Evolutionary conservation across 2,797 vertebrate species (phyloP).

Genomic region (Babyrousa celebensis): DNA sequence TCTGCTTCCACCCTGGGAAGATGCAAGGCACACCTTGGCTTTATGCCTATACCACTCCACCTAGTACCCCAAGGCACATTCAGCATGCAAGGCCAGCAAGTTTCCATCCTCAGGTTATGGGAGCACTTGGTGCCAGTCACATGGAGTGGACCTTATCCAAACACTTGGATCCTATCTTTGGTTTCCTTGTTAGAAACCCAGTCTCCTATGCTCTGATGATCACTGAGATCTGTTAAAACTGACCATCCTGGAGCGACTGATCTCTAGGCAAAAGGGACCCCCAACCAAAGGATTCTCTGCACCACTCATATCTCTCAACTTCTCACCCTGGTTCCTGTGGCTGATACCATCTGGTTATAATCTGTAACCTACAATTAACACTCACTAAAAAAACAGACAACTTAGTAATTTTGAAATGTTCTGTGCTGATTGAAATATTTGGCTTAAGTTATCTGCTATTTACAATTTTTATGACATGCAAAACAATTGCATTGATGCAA

Average conservation of each 20-base stretch:
- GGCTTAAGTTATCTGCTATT: not conserved
- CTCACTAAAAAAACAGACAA: conserved; percentile 3
- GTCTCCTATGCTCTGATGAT: not conserved
- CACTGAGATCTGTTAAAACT: not conserved
- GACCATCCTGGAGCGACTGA: not conserved
- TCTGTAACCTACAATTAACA: not conserved
- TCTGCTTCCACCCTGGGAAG: not conserved
- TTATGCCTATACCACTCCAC: not conserved
- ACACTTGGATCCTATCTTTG: not conserved
- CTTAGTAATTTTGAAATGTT: not conserved
- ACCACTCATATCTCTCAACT: not conserved
- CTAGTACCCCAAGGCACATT: too few relatives aligned
- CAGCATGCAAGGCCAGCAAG: not conserved
- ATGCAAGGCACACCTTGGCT: not conserved
- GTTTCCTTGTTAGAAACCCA: not conserved
- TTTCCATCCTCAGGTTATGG: not conserved
- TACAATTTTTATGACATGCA: conserved; percentile 5
- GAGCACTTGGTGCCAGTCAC: too few relatives aligned
- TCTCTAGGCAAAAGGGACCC: not conserved
- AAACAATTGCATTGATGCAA: not conserved
- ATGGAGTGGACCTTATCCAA: not conserved
- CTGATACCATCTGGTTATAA: not conserved
- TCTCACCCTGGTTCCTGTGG: not conserved
- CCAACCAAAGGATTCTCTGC: not conserved
- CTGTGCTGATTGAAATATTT: not conserved